phyloP scores from a whole-genome alignment of 2,888 invertebrate genomes.

The Hymenopus coronatus region DNA sequence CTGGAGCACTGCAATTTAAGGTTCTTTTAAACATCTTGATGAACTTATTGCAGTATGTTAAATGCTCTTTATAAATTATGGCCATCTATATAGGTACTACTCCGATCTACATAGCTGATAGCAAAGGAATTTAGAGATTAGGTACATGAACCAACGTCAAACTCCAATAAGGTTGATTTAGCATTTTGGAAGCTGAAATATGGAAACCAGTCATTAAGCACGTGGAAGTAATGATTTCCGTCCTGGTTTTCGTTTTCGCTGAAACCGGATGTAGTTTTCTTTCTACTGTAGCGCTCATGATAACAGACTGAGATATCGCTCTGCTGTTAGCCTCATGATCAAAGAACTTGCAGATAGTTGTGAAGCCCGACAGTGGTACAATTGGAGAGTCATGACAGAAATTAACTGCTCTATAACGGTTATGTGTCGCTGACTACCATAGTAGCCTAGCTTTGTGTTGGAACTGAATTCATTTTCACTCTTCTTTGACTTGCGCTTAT shows the following conservation, averaged over 20 bases:
- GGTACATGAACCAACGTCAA: too few species aligned
- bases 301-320: background rate
- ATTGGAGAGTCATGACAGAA: background rate
- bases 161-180: too few species aligned
- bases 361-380: background rate
- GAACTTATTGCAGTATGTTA: too few species aligned
- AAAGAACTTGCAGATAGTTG: background rate
- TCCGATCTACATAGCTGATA: too few species aligned
- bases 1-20: too few species aligned
- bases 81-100: too few species aligned
- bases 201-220: too few species aligned
- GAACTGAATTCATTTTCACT: background rate
- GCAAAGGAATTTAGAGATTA: too few species aligned
- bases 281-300: background rate
- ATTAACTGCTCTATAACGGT: background rate
- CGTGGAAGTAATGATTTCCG: too few species aligned
- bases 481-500: background rate
- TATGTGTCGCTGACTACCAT: background rate
- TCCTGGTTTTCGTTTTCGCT: background rate
- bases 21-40: too few species aligned
- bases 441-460: background rate
- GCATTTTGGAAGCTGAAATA: too few species aligned
- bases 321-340: background rate
- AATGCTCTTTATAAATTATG: too few species aligned
- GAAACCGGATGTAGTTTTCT: background rate